These are phyloP conservation scores for Sinonovacula constricta DNA, from an alignment of 1,140 invertebrate species.

Conservation along the genomic window DNA sequence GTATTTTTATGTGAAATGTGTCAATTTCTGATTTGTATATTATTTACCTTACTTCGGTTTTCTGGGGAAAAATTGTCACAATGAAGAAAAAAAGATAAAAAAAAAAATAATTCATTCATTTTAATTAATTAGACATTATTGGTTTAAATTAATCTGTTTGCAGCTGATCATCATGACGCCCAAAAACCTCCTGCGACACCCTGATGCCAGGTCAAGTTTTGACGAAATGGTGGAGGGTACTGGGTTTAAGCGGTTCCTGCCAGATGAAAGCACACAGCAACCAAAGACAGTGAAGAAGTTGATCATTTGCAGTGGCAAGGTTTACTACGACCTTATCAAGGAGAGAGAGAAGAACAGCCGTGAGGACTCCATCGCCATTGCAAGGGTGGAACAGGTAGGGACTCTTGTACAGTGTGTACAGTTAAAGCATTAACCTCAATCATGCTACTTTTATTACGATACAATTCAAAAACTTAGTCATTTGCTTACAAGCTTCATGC, in stretches of 20 bases:
- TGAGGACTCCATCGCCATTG: constrained; percentile 90
- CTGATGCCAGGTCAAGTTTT: constrained; percentile 95
- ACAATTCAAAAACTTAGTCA: too few species aligned
- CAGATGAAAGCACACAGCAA: constrained; percentile 87
- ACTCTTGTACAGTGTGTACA: not conserved
- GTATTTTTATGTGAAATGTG: too few species aligned
- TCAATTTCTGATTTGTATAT: too few species aligned
- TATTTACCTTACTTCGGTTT: too few species aligned
- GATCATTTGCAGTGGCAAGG: constrained; percentile 95
- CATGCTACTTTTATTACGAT: too few species aligned
- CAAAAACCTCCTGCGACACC: constrained; percentile 96
- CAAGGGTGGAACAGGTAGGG: constrained; percentile 92
- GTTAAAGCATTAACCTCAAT: not conserved
- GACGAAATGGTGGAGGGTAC: constrained; percentile 88
- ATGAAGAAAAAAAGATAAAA: too few species aligned
- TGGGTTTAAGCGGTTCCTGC: constrained; percentile 85
- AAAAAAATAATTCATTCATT: too few species aligned
- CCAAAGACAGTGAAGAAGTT: constrained; percentile 89
- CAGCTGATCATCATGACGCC: constrained; percentile 96
- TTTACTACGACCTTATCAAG: constrained; percentile 97
- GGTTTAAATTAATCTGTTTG: constrained; percentile 4
- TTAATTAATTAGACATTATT: too few species aligned
- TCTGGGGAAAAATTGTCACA: too few species aligned
- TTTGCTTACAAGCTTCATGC: too few species aligned
- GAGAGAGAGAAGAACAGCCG: constrained; percentile 88